Percentiles rank a stretch among this genome's conserved stretches.
phyloP scores from a whole-genome alignment of 1,140 invertebrate genomes.

The Drosophila malerkotliana region DNA sequence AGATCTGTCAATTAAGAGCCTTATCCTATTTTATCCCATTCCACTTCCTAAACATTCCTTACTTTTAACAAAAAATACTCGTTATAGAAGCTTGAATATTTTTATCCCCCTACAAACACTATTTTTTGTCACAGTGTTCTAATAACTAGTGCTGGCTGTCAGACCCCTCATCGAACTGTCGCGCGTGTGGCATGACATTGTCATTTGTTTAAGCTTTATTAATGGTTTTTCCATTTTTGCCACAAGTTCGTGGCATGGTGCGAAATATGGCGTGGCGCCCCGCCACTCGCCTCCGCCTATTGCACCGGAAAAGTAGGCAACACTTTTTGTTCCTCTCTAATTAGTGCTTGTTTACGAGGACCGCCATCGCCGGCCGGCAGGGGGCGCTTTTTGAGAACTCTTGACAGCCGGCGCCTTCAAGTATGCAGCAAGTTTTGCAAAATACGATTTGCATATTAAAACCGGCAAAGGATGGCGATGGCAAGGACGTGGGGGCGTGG shows the following conservation, averaged over 20 bases:
- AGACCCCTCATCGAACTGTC: constrained; percentile 56
- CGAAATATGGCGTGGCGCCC: constrained; percentile 9
- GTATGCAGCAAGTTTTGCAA: constrained; percentile 64
- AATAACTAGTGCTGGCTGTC: constrained; percentile 37
- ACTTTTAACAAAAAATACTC: no score
- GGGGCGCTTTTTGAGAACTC: constrained; percentile 27
- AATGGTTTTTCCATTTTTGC: constrained; percentile 35
- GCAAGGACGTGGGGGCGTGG: neutral
- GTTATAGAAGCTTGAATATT: no score
- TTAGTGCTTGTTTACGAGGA: constrained; percentile 31
- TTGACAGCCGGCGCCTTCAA: constrained; percentile 56
- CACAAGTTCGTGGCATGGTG: neutral
- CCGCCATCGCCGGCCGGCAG: neutral
- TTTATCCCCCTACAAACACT: no score
- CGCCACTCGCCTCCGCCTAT: no score
- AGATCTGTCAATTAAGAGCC: no score
- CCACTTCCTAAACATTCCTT: no score
- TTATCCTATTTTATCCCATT: no score
- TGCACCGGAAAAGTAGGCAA: constrained; percentile 34
- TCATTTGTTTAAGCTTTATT: constrained; percentile 62
- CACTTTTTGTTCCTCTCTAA: constrained; percentile 57
- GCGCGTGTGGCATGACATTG: constrained; percentile 38
- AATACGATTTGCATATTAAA: constrained; percentile 61
- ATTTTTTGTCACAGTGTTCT: constrained; percentile 17
- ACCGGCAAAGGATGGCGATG: constrained; percentile 2